Conservation (phyloP, 1,140 invertebrate genomes). For the Coenobita brevimanus region DNA sequence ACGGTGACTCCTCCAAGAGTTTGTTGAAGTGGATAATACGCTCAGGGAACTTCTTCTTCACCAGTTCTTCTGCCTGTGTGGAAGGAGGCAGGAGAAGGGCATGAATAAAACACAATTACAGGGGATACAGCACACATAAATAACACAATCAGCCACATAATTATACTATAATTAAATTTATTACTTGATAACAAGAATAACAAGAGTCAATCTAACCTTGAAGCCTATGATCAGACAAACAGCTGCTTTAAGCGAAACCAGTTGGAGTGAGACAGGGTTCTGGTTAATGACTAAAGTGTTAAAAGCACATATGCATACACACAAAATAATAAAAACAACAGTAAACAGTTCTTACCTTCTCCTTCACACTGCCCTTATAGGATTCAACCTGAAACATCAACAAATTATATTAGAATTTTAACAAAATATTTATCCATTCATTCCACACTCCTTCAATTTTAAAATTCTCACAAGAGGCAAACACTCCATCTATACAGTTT, state of each 20-base stretch:
- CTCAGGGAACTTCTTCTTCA: constrained; percentile 90
- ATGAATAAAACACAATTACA: too few species aligned
- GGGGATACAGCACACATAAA: too few species aligned
- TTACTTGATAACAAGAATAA: too few species aligned
- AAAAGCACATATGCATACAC: too few species aligned
- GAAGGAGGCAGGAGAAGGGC: neutral
- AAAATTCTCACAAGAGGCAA: neutral
- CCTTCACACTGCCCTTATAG: constrained; percentile 50
- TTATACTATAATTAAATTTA: too few species aligned
- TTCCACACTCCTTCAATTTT: neutral
- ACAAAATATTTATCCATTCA: neutral
- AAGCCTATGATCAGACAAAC: too few species aligned
- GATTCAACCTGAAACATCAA: constrained; percentile 44
- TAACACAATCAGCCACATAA: too few species aligned
- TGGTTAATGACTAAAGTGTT: too few species aligned
- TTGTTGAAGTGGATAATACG: constrained; percentile 92
- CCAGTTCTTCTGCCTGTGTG: constrained; percentile 83
- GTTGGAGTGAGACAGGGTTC: too few species aligned
- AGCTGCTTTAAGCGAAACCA: too few species aligned
- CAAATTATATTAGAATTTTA: neutral
- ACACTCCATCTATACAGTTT: too few species aligned
- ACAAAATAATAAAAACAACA: neutral
- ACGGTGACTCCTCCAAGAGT: constrained; percentile 84
- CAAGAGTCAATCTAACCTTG: too few species aligned
- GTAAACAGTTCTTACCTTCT: constrained; percentile 28